Base-by-base conservation (phyloP, 1,140 invertebrate genomes). In the Tetramorium alpestre region DNA sequence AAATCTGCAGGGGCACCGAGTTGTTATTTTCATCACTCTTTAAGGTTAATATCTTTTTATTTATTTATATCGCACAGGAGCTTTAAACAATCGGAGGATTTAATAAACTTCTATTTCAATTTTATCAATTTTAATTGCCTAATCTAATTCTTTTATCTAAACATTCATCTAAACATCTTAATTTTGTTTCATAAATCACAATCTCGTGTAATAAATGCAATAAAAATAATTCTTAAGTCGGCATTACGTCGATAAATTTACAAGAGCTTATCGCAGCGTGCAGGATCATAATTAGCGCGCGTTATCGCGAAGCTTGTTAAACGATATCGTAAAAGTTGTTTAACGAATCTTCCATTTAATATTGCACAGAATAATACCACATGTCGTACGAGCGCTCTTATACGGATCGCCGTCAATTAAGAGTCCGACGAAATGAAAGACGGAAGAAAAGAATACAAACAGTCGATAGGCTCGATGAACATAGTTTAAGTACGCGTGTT, bases 401-500 rank as follows among this genome's bases (percentile, higher is more conserved):
- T 18, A n/a, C 44, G 41, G 33, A 60, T 51, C 41, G 44, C 18
- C 44, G 49, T 51, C 47, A 73, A 67, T 51, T 54, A 28, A 80
- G 33, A 49, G 38, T 70, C 51, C 13, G 41, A 54, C 10, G 38
- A 67, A 77, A 62, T 56, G 44, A 33, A 33, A 33, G 33, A 41
- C 76, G 72, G 25, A 25, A 62, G 56, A n/a, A 41, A 47, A 33
- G 41, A 44, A n/a, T 18, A 28, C 22, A 18, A 82, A 75, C 13
- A 28, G 54, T 80, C n/a, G 54, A 62, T 56, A 41, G 80, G n/a
- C 41, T 25, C 11, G 58, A 58, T 47, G 22, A 54, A 56, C 44
- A 38, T 41, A 25, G 62, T 87, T 70, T 62, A 86, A 76, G 75
- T 73, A 60, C 78, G 82, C 60, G 65, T 51, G 78, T 77, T 73